A percentile compares a stretch with the other conserved stretches of the same genome.
Evolutionary conservation across 2,888 invertebrate genomes (phyloP).

Genomic region (Andrena fulva): DNA sequence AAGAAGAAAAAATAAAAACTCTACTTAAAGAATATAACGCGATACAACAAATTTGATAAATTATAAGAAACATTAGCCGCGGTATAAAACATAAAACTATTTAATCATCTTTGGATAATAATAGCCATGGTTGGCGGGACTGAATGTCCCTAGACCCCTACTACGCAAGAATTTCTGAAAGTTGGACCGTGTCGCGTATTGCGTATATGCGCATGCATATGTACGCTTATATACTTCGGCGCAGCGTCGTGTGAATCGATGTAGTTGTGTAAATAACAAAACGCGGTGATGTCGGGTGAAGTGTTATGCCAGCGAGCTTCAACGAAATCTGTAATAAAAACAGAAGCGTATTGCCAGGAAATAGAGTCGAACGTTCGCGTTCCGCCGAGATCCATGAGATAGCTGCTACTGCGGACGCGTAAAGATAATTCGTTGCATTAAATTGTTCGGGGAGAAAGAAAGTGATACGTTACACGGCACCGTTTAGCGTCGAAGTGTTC

Average conservation of each 20-base stretch:
- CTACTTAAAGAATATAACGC: too few species aligned
- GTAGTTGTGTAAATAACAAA: conserved; percentile 62
- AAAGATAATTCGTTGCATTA: conserved; percentile 25
- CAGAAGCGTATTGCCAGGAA: conserved; percentile 18
- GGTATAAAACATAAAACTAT: not conserved
- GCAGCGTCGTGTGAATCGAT: conserved; percentile 36
- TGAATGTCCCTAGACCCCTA: conserved; percentile 17
- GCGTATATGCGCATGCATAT: not conserved
- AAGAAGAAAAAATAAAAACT: too few species aligned
- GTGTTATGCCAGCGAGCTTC: conserved; percentile 20
- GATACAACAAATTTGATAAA: too few species aligned
- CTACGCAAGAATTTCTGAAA: conserved; percentile 29
- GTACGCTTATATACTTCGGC: not conserved
- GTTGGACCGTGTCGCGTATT: not conserved
- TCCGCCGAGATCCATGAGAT: not conserved
- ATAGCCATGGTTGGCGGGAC: conserved; percentile 24
- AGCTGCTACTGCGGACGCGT: not conserved
- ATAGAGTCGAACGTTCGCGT: conserved; percentile 15
- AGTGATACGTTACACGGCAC: conserved; percentile 41
- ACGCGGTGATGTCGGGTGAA: conserved; percentile 45
- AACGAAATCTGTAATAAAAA: conserved; percentile 32
- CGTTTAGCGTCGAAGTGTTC: conserved; percentile 27
- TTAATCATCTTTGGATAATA: not conserved
- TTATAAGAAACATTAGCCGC: too few species aligned
- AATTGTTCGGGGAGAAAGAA: conserved; percentile 40